Percentiles rank a stretch among this genome's conserved stretches.
Conservation (phyloP, 2,797 vertebrate species). For the Thalassophryne amazonica region DNA sequence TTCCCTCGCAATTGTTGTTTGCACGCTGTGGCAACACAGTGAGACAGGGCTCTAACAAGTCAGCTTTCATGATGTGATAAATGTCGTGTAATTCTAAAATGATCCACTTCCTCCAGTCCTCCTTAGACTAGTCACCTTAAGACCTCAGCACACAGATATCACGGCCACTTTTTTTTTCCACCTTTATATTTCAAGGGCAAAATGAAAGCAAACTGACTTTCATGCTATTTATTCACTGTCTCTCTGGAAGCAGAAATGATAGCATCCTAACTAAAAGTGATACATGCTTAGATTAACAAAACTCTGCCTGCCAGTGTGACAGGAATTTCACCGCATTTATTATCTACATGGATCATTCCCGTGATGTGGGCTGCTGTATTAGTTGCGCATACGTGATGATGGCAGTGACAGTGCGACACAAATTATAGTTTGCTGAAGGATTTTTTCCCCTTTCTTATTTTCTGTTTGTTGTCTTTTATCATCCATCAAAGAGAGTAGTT, state of each 20-base stretch:
- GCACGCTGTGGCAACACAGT: no score
- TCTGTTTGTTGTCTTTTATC: conserved; percentile 34
- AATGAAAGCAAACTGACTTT: conserved; percentile 18
- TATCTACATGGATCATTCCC: conserved; percentile 50
- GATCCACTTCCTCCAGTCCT: conserved; percentile 24
- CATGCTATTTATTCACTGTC: conserved; percentile 20
- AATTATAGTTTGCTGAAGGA: conserved; percentile 52
- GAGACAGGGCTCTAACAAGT: no score
- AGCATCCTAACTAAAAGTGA: conserved; percentile 36
- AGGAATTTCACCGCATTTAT: conserved; percentile 54
- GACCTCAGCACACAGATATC: conserved; percentile 32
- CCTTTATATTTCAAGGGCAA: conserved; percentile 12
- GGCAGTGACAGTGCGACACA: conserved; percentile 45
- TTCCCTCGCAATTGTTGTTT: no score
- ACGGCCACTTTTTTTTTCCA: no score
- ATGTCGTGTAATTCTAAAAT: conserved; percentile 46
- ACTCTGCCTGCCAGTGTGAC: conserved; percentile 49
- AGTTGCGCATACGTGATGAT: conserved; percentile 41
- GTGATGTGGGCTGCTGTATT: conserved; percentile 50
- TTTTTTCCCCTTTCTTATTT: conserved; percentile 53
- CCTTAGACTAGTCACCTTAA: conserved; percentile 55
- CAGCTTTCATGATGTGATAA: no score
- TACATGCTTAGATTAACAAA: conserved; percentile 45
- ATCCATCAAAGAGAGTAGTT: conserved; percentile 40
- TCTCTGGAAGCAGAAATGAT: conserved; percentile 43